Percentiles rank a stretch among this genome's conserved stretches.
These are phyloP conservation scores for Paragorgia papillata DNA, from an alignment of 92 coral and sea anemone genomes.

Conservation along the genomic window DNA sequence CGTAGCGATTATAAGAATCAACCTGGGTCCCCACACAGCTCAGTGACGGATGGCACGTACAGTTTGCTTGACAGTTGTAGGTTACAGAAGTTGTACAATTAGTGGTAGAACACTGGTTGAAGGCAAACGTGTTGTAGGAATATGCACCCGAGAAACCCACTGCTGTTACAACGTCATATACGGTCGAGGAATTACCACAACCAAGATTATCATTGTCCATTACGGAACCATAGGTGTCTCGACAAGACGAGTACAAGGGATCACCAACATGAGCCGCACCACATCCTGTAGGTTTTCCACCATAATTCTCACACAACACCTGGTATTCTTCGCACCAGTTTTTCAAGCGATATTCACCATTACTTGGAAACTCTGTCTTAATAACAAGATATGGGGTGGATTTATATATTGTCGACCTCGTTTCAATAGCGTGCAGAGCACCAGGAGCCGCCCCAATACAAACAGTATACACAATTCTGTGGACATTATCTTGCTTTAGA, in stretches of 20 bases:
- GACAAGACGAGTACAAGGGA: slow-evolving; percentile 48
- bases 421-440: background rate
- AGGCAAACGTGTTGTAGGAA: slow-evolving; percentile 51
- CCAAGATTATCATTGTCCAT: slow-evolving; percentile 56
- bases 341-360: background rate
- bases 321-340: slow-evolving; percentile 65
- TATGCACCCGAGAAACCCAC: slow-evolving; percentile 52
- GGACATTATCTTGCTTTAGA: background rate
- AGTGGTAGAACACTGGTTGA: slow-evolving; percentile 42
- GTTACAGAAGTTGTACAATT: slow-evolving; percentile 38
- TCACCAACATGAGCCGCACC: slow-evolving; percentile 36
- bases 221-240: slow-evolving; percentile 41
- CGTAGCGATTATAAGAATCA: background rate
- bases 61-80: background rate
- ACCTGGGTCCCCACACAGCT: background rate
- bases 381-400: slow-evolving; percentile 4
- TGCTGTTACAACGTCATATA: slow-evolving; percentile 33
- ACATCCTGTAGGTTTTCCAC: slow-evolving; percentile 57
- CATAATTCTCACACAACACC: slow-evolving; percentile 46
- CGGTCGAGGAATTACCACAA: slow-evolving; percentile 43
- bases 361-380: background rate
- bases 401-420: background rate
- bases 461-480: slow-evolving; percentile 18
- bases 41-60: slow-evolving; percentile 19
- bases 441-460: background rate